Evolutionary conservation across 1,140 invertebrate species (phyloP), one percentile per base, ranked within the genome.

Genomic region (Idris sp.): DNA sequence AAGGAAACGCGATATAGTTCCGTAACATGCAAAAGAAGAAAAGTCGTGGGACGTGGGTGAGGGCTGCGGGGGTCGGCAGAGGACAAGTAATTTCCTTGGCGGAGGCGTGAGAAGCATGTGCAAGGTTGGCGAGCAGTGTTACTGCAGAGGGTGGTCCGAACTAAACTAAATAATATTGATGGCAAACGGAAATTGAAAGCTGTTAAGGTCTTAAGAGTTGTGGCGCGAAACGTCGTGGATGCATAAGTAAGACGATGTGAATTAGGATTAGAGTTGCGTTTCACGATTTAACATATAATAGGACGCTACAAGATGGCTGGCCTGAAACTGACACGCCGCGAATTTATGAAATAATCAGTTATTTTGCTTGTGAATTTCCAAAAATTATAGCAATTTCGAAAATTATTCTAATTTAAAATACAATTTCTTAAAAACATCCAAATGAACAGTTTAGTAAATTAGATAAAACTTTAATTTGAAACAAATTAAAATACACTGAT

Each of bases 111-210:
- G 84, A 48, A 82, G 84, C 81, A 78, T 80, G 68, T 74, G 68
- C 49, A 72, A 72, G 51, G 73, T 62, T 64, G 65, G 81, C 43
- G 35, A 67, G 36, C 49, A 58, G 59, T 61, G 69, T 56, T 74
- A 68, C 58, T 65, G 75, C 77, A 74, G 68, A 77, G 75, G 81
- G 74, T 76, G 80, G 84, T 80, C 78, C 79, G 80, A 86, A 85
- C 83, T 86, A 85, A 87, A 86, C 85, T 86, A 87, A 87, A 87
- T 87, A 87, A 87, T 87, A 87, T 87, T 87, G 86, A 87, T 87
- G 86, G 85, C 81, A 80, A 86, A 87, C 85, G 86, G 86, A 87
- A 87, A 87, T 87, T 87, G 85, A 87, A 87, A 85, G 83, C 84
- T 81, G 81, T 86, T 86, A 87, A 84, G 78, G 82, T 82, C 81